Percentiles rank a stretch among this genome's conserved stretches.
These are phyloP conservation scores for Rhingia campestris DNA, from an alignment of 2,888 invertebrate genomes.

Conservation along the genomic window DNA sequence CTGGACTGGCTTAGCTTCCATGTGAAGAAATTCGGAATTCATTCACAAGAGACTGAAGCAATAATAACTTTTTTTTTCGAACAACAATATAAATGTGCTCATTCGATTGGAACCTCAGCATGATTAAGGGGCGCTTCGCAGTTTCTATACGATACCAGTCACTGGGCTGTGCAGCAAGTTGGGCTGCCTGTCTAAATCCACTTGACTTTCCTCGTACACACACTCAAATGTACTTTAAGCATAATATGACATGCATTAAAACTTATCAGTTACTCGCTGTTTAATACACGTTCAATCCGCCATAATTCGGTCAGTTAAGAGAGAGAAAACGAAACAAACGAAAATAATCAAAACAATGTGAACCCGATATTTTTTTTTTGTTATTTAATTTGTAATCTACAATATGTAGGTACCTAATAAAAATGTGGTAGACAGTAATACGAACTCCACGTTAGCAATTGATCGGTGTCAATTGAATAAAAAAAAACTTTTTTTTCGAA, in stretches of 20 bases:
- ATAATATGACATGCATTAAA: constrained; percentile 9
- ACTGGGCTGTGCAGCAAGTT: constrained; percentile 24
- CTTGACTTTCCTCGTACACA: constrained; percentile 20
- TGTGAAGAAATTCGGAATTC: no score
- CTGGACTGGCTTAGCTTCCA: no score
- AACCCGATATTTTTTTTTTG: background rate
- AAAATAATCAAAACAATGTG: constrained; percentile 16
- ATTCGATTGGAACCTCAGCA: background rate
- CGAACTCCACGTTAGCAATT: constrained; percentile 15
- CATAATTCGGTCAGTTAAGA: constrained; percentile 14
- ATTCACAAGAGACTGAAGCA: no score
- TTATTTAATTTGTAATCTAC: constrained; percentile 18
- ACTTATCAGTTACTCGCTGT: constrained; percentile 15
- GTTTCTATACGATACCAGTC: background rate
- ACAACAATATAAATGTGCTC: background rate
- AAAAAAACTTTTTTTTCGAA: background rate
- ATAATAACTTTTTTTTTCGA: no score
- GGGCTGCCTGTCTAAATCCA: constrained; percentile 16
- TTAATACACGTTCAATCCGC: constrained; percentile 5
- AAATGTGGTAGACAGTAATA: constrained; percentile 10
- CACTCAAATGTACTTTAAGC: background rate
- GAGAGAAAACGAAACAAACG: background rate
- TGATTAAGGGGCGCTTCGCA: constrained; percentile 1
- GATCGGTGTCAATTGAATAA: background rate
- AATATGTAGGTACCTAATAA: background rate